phyloP scores from a whole-genome alignment of 2,113 vertebrate species.

The Axis porcinus region DNA sequence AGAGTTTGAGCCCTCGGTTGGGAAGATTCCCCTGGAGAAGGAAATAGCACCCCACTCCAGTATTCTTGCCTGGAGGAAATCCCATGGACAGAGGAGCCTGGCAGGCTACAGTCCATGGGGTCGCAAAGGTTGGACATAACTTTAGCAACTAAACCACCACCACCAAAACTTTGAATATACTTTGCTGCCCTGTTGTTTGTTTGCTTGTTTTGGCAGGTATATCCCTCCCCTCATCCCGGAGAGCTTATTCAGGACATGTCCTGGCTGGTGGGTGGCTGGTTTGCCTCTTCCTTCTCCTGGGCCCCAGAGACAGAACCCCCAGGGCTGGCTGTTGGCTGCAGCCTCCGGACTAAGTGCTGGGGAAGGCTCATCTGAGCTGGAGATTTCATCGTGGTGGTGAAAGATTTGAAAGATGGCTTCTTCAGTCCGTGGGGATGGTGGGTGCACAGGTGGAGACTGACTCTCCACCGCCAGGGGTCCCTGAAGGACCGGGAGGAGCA shows the following conservation, averaged over 20 bases:
- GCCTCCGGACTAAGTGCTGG: no score
- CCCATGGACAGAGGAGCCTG: not conserved
- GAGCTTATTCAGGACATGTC: no score
- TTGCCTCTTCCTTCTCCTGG: not conserved
- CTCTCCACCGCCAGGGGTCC: no score
- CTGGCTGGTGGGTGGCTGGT: fast-evolving
- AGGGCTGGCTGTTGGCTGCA: fast-evolving
- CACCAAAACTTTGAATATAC: not conserved
- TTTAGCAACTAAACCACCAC: not conserved
- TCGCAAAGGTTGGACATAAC: not conserved
- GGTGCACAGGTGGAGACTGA: fast-evolving
- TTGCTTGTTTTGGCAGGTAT: not conserved
- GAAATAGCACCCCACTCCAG: not conserved
- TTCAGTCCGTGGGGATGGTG: not conserved
- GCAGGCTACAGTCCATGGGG: not conserved
- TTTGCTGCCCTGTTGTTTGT: not conserved
- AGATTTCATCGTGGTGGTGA: no score
- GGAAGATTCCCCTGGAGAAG: not conserved
- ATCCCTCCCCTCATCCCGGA: not conserved
- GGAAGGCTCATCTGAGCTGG: not conserved
- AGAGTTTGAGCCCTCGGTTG: not conserved
- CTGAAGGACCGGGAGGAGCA: fast-evolving
- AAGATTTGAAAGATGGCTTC: not conserved
- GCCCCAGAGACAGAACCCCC: not conserved
- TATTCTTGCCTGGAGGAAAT: not conserved